phyloP scores from a whole-genome alignment of 2,888 invertebrate species.

The Papilio protenor region DNA sequence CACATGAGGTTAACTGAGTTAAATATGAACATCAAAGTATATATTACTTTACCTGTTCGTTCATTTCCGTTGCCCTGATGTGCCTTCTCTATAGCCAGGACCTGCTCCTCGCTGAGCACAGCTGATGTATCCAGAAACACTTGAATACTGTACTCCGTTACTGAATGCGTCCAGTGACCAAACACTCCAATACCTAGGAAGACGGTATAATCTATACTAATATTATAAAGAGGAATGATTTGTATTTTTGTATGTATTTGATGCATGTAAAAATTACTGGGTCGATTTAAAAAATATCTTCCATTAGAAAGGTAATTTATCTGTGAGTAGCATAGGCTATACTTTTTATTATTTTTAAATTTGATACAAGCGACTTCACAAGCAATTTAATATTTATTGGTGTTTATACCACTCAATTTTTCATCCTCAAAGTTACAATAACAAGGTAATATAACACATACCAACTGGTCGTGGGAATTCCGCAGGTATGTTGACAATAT shows the following conservation, averaged over 20 bases:
- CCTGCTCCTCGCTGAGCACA: slow-evolving; percentile 50
- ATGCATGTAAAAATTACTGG: no score
- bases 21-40: not conserved
- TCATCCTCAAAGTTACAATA: not conserved
- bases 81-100: slow-evolving; percentile 49
- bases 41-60: slow-evolving; percentile 50
- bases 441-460: slow-evolving; percentile 47
- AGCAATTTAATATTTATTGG: no score
- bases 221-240: no score
- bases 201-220: not conserved
- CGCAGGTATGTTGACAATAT: slow-evolving; percentile 66
- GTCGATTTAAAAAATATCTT: no score
- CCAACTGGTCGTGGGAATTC: slow-evolving; percentile 75
- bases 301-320: no score
- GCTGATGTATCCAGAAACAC: slow-evolving; percentile 66
- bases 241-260: no score
- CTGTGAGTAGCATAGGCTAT: no score
- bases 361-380: no score
- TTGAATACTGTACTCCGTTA: slow-evolving; percentile 74
- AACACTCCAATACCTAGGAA: slow-evolving; percentile 73
- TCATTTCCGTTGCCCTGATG: slow-evolving; percentile 49
- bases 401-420: no score
- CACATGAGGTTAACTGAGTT: no score
- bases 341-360: no score
- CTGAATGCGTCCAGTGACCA: slow-evolving; percentile 69